A percentile compares a stretch with the other conserved stretches of the same genome.
Evolutionary conservation across 2,888 invertebrate genomes (phyloP).

Genomic region (Drosophila setosimentum): DNA sequence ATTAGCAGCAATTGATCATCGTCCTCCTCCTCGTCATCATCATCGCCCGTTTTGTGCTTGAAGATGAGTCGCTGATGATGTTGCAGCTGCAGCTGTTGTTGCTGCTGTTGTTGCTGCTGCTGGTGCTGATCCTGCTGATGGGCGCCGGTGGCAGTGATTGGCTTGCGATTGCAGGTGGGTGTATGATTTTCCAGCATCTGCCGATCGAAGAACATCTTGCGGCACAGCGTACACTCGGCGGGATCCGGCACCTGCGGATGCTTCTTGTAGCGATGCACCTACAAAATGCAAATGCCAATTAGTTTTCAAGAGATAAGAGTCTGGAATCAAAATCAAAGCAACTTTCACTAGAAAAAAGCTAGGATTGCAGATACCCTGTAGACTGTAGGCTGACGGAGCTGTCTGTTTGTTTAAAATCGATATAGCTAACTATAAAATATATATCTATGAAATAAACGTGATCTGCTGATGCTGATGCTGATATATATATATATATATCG

Average conservation of each 20-base stretch:
- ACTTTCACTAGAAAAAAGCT: not conserved
- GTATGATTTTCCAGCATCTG: conserved; percentile 84
- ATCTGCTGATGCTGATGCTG: not conserved
- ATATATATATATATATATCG: not conserved
- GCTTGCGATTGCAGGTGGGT: conserved; percentile 82
- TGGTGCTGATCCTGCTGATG: conserved; percentile 64
- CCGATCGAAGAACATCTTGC: conserved; percentile 85
- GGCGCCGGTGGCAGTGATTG: conserved; percentile 72
- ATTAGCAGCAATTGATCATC: conserved; percentile 48
- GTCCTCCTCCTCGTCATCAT: conserved; percentile 69
- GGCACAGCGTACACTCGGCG: conserved; percentile 83
- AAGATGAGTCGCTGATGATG: conserved; percentile 34
- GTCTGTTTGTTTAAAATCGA: no score
- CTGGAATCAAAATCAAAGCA: not conserved
- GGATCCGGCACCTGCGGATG: conserved; percentile 85
- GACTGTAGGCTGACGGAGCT: no score
- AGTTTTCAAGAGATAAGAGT: no score
- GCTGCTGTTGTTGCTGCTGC: conserved; percentile 15
- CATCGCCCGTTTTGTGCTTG: conserved; percentile 80
- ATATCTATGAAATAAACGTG: not conserved
- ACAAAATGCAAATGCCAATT: not conserved
- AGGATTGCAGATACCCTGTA: no score
- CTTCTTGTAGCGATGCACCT: conserved; percentile 85
- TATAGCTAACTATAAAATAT: no score
- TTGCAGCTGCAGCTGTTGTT: conserved; percentile 20